Conservation (phyloP, 1,140 invertebrate genomes). For the Zophobas morio region DNA sequence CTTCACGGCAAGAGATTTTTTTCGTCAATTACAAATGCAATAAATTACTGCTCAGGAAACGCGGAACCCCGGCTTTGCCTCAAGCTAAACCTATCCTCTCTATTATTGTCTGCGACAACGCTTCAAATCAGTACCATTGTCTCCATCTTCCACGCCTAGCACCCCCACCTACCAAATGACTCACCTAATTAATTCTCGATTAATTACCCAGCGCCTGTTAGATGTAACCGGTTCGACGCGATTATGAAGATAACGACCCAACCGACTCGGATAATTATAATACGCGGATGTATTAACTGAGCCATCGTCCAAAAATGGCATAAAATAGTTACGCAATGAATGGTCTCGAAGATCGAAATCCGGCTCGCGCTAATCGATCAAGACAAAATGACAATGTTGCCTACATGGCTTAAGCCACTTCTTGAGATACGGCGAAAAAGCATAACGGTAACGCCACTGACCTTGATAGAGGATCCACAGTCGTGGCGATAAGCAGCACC, state of each 20-base stretch:
- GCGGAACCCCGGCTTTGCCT: too few relatives aligned
- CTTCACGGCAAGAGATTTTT: too few relatives aligned
- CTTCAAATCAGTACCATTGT: too few relatives aligned
- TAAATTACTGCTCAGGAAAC: too few relatives aligned
- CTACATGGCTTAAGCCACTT: not conserved
- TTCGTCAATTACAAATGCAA: too few relatives aligned
- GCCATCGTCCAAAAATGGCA: not conserved
- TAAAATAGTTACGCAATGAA: not conserved
- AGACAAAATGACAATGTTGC: not conserved
- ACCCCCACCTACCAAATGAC: not conserved
- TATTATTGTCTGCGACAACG: too few relatives aligned
- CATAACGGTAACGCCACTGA: conserved; percentile 65
- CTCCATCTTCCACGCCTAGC: too few relatives aligned
- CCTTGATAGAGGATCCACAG: conserved; percentile 92
- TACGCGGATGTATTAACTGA: not conserved
- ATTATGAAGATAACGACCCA: not conserved
- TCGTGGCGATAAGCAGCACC: conserved; percentile 86
- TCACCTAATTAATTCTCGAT: not conserved
- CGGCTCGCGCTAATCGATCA: conserved; percentile 2
- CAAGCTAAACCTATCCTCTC: too few relatives aligned
- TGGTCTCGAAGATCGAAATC: not conserved
- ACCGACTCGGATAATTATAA: not conserved
- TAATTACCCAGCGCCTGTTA: not conserved
- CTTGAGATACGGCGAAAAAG: conserved; percentile 16
- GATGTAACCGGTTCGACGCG: not conserved